Percentiles rank a stretch among this genome's conserved stretches.
These are phyloP conservation scores for Toxotes chatareus DNA, from an alignment of 2,113 vertebrate species.

Conservation along the genomic window DNA sequence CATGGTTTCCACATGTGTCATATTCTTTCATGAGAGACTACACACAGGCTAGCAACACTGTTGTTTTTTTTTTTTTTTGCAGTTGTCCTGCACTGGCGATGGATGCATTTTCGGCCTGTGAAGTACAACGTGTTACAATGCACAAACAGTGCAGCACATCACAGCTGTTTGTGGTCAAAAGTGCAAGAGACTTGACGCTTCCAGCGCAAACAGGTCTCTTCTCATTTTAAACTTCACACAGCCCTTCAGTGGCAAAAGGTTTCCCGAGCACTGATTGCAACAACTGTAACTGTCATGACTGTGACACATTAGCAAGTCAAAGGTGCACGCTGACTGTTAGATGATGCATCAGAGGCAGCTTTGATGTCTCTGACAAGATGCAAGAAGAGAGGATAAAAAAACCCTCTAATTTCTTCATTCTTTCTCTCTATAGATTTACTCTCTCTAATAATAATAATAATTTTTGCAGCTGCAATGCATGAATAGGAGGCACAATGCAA, in stretches of 20 bases:
- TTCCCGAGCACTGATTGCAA: slow-evolving; percentile 23
- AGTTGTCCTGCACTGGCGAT: background rate
- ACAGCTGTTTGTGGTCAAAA: slow-evolving; percentile 22
- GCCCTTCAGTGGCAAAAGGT: background rate
- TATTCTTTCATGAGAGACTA: slow-evolving; percentile 8
- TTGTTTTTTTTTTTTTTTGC: slow-evolving; percentile 25
- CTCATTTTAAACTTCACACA: slow-evolving; percentile 3
- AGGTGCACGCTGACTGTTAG: slow-evolving; percentile 13
- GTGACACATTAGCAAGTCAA: slow-evolving; percentile 30
- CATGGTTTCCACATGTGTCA: slow-evolving; percentile 12
- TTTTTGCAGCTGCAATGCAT: slow-evolving; percentile 3
- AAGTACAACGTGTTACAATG: slow-evolving; percentile 30
- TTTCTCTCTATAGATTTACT: background rate
- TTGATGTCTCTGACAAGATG: slow-evolving; percentile 15
- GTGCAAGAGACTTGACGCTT: background rate
- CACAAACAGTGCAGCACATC: slow-evolving; percentile 42
- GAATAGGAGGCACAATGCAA: background rate
- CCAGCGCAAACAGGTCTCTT: background rate
- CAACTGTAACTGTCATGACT: slow-evolving; percentile 19
- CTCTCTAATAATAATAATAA: background rate
- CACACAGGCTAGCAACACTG: background rate
- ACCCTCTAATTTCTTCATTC: background rate
- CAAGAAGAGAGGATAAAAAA: background rate
- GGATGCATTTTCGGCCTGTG: slow-evolving; percentile 19
- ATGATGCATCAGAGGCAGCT: slow-evolving; percentile 13